Evolutionary conservation across 2,113 vertebrate species (phyloP).

Genomic region (Meles meles): DNA sequence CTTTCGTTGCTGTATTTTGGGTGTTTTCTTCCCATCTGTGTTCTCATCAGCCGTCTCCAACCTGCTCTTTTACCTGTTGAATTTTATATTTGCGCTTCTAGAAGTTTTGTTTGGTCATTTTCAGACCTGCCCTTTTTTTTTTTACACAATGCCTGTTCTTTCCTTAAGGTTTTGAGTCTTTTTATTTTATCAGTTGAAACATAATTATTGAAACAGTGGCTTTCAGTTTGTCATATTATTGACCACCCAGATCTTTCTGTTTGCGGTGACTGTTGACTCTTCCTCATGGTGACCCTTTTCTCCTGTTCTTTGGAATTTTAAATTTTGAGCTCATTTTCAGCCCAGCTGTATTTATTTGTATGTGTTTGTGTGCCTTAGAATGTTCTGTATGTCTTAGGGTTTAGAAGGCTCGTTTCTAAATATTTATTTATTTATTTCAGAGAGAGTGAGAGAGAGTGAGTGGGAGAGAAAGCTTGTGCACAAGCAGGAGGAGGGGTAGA

Average conservation of each 20-base stretch:
- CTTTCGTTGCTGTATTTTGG: not conserved
- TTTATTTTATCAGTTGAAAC: not conserved
- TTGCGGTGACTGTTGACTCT: not conserved
- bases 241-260: not conserved
- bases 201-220: not conserved
- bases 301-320: not conserved
- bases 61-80: not conserved
- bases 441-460: no score
- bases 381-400: not conserved
- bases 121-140: not conserved
- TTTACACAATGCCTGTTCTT: not conserved
- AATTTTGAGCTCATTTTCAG: not conserved
- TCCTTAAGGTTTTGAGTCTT: not conserved
- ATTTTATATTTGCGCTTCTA: constrained; percentile 27
- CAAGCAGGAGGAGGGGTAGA: no score
- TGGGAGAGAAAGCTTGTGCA: no score
- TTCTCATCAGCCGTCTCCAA: not conserved
- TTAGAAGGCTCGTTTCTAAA: not conserved
- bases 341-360: not conserved
- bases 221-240: not conserved
- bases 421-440: not conserved
- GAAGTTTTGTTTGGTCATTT: constrained; percentile 17
- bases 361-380: not conserved
- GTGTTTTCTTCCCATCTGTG: not conserved
- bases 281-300: not conserved